Conservation (phyloP, 1,140 invertebrate genomes). For the Elysia chlorotica region DNA sequence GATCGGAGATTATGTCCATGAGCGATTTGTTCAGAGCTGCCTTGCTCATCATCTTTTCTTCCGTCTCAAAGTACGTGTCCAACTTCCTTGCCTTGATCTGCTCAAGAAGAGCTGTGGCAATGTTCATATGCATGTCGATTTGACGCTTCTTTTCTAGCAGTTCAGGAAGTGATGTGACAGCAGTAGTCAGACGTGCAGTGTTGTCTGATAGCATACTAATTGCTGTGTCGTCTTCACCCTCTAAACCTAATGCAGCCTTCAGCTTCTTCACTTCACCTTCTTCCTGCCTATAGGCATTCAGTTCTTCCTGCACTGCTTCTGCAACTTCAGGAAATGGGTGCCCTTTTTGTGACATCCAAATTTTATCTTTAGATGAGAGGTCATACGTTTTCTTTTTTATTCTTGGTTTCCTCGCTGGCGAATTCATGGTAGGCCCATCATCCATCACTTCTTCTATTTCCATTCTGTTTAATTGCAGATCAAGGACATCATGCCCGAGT, state of each 20-base stretch:
- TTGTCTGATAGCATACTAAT: conserved; percentile 85
- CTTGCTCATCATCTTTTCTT: conserved; percentile 92
- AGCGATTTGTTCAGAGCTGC: conserved; percentile 62
- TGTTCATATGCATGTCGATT: conserved; percentile 98
- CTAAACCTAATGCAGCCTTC: conserved; percentile 83
- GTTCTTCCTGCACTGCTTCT: conserved; percentile 96
- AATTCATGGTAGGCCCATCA: conserved; percentile 39
- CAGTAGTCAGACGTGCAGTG: conserved; percentile 90
- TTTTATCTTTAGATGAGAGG: conserved; percentile 83
- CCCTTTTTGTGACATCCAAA: conserved; percentile 93
- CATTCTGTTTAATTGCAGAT: conserved; percentile 87
- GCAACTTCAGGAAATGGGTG: conserved; percentile 96
- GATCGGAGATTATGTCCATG: conserved; percentile 70
- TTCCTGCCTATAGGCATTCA: conserved; percentile 91
- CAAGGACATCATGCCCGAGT: conserved; percentile 91
- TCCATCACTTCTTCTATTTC: conserved; percentile 76
- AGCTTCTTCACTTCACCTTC: conserved; percentile 97
- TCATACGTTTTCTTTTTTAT: conserved; percentile 86
- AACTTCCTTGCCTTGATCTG: conserved; percentile 85
- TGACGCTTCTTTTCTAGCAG: conserved; percentile 95
- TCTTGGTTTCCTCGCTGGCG: conserved; percentile 41
- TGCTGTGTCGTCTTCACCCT: conserved; percentile 66
- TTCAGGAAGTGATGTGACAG: conserved; percentile 92
- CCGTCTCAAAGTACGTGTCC: conserved; percentile 95
- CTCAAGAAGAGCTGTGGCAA: conserved; percentile 92